Conservation (phyloP, 2,113 vertebrate genomes). For the Hydropotes inermis region DNA sequence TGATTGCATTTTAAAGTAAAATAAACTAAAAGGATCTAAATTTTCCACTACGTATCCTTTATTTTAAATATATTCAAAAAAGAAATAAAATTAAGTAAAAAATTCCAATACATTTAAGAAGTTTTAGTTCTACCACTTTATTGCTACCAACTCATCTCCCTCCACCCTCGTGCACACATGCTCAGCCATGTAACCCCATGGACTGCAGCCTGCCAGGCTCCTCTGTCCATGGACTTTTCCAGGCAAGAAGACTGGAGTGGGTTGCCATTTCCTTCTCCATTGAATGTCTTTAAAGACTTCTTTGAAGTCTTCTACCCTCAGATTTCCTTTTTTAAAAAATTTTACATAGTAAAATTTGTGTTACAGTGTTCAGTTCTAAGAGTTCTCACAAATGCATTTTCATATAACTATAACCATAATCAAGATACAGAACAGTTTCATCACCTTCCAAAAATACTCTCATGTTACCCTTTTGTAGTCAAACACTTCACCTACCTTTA, state of each 20-base stretch:
- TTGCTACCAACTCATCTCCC: too few relatives aligned
- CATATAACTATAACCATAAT: background rate
- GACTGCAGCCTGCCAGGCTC: too few relatives aligned
- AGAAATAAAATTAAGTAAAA: background rate
- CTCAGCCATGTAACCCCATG: too few relatives aligned
- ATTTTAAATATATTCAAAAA: background rate
- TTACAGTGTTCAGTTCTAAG: conserved; percentile 11
- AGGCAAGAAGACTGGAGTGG: too few relatives aligned
- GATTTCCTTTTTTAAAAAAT: background rate
- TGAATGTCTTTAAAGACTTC: background rate
- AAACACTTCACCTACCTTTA: background rate
- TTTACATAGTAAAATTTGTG: background rate
- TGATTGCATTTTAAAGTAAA: conserved; percentile 16
- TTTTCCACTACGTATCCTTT: background rate
- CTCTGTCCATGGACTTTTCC: too few relatives aligned
- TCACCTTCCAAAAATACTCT: background rate
- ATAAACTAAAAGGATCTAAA: background rate
- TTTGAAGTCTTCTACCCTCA: background rate
- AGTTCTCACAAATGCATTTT: background rate
- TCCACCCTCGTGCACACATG: too few relatives aligned
- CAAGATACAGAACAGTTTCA: background rate
- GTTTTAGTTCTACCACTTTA: background rate
- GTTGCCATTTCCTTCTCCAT: too few relatives aligned
- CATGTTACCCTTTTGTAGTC: background rate
- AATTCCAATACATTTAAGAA: background rate